A percentile compares a stretch with the other conserved stretches of the same genome.
Evolutionary conservation across 92 coral and sea anemone genomes (phyloP).

Genomic region (Porites cylindrica): DNA sequence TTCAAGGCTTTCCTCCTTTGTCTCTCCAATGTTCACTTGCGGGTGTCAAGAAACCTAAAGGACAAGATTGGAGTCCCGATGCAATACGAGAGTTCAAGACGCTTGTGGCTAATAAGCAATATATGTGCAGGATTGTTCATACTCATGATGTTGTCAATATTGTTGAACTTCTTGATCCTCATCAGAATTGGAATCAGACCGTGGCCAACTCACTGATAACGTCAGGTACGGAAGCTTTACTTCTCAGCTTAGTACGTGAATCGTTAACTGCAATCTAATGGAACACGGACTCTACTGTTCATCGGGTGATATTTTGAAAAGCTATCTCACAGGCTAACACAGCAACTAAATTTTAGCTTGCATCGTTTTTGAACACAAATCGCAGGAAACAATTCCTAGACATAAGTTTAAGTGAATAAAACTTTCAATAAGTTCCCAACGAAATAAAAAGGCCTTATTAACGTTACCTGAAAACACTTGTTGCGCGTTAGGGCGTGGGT

Average conservation of each 20-base stretch:
- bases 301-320: too few relatives aligned
- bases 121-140: constrained; percentile 27
- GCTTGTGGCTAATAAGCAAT: constrained; percentile 41
- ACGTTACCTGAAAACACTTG: too few relatives aligned
- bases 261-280: too few relatives aligned
- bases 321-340: too few relatives aligned
- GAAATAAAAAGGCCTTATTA: too few relatives aligned
- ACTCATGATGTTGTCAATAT: constrained; percentile 39
- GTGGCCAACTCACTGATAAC: constrained; percentile 38
- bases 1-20: constrained; percentile 64
- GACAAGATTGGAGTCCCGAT: constrained; percentile 50
- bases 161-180: constrained; percentile 59
- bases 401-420: too few relatives aligned
- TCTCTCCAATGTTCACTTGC: constrained; percentile 82
- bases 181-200: constrained; percentile 9
- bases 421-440: too few relatives aligned
- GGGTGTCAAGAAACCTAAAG: constrained; percentile 62
- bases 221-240: constrained; percentile 18
- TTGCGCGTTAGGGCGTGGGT: too few relatives aligned
- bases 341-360: too few relatives aligned
- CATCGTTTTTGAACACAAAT: too few relatives aligned
- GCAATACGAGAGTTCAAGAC: constrained; percentile 68
- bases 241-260: neutral
- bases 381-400: too few relatives aligned
- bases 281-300: too few relatives aligned